Conservation (phyloP, 2,113 vertebrate genomes). For the Melanerpes formicivorus region DNA sequence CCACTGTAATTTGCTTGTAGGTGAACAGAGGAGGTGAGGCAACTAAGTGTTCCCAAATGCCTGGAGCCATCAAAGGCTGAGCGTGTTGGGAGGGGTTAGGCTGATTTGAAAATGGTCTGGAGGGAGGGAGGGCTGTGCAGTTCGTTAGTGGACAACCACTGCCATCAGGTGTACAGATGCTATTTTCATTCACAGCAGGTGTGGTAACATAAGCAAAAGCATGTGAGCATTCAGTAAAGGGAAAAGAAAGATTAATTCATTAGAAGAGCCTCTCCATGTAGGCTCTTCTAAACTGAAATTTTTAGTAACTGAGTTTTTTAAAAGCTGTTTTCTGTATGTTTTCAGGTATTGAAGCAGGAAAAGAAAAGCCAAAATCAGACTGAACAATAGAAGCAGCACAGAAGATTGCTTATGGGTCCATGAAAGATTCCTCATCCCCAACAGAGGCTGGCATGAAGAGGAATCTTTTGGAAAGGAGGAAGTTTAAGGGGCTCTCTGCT, state of each 20-base stretch:
- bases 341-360: slow-evolving; percentile 80
- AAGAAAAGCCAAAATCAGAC: slow-evolving; percentile 76
- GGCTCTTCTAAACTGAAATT: neutral
- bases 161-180: slow-evolving; percentile 34
- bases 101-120: neutral
- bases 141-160: slow-evolving; percentile 25
- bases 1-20: neutral
- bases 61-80: neutral
- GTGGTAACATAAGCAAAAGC: neutral
- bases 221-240: neutral
- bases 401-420: neutral
- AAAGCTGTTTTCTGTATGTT: slow-evolving; percentile 42
- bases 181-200: neutral
- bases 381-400: slow-evolving; percentile 36
- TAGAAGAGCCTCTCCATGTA: neutral
- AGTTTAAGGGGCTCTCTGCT: neutral
- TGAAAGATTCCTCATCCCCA: neutral
- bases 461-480: slow-evolving; percentile 30
- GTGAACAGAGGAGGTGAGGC: neutral
- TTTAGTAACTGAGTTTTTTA: neutral
- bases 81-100: neutral
- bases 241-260: neutral
- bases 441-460: slow-evolving; percentile 1
- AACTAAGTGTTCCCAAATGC: slow-evolving; percentile 2
- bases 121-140: neutral